phyloP scores from a whole-genome alignment of 2,113 vertebrate species.

The Bufo bufo region DNA sequence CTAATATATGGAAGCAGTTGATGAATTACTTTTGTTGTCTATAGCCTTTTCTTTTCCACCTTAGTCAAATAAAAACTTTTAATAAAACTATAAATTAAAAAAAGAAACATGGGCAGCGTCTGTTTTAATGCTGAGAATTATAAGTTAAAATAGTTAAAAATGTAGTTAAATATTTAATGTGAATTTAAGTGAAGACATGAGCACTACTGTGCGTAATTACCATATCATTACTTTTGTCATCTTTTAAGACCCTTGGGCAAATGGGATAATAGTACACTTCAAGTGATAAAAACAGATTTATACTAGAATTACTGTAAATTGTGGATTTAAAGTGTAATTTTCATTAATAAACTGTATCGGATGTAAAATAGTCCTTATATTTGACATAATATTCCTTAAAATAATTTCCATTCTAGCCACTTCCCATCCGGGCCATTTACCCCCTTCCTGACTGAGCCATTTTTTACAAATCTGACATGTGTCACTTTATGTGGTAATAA shows the following conservation, averaged over 20 bases:
- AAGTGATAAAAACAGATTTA: conserved; percentile 15
- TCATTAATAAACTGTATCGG: neutral
- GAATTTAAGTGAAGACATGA: neutral
- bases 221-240: conserved; percentile 30
- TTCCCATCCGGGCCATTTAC: no score
- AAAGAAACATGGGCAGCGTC: neutral
- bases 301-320: neutral
- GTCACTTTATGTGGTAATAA: no score
- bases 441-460: no score
- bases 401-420: no score
- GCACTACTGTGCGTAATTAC: conserved; percentile 16
- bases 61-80: neutral
- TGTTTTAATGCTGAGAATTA: neutral
- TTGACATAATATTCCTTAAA: no score
- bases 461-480: no score
- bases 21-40: neutral
- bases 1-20: neutral
- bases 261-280: neutral
- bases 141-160: conserved; percentile 11
- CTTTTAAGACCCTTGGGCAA: conserved; percentile 22
- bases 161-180: conserved; percentile 24
- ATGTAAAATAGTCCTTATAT: no score
- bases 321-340: neutral
- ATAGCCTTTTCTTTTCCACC: neutral
- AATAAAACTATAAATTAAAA: neutral